Base-by-base conservation (phyloP, 2,113 vertebrate species). In the Meleagris gallopavo region DNA sequence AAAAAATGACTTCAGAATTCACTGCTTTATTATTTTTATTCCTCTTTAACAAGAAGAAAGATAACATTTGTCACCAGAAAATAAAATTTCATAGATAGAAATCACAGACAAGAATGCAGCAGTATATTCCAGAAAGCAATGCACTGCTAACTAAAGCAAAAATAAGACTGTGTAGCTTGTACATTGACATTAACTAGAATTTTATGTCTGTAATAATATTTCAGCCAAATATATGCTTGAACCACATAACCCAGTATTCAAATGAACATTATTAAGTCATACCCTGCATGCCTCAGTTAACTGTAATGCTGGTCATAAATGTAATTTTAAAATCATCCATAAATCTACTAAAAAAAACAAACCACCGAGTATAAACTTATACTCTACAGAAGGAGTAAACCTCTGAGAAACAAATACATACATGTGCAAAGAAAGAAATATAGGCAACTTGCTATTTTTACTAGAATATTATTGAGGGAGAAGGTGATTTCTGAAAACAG, bases 61-160 rank as follows among this genome's bases (percentile, higher is more conserved):
- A 96, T 95, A 80, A 86, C 69, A 65, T 96, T 97, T 96, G 95
- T 95, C 96, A 96, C 95, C 94, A 62, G 92, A 96, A 96, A 94
- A 94, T 87, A 57, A 86, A 91, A 46, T 74, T 91, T 85, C 75
- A 88, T 73, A 93, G 97, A 97, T 97, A 93, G 89, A 76, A 86
- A 86, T 89, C 58, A 13, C 52, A 91, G 92, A 83, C 72, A 94
- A 96, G 45, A 95, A 67, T 82, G 34, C 43, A 87, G 36, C 32
- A 77, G 60, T 81, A 50, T 38, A 77, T 55, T 88, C 30, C 32
- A 67, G 72, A 86, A 40, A 87, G 40, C 61, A 86, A 46, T 0
- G 0, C 57, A 70, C 38, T 6, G 4, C 36, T 32, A 29, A 73
- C 65, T 45, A 48, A 72, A 70, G 20, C 66, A 67, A 70, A 83